A percentile compares a stretch with the other conserved stretches of the same genome.
phyloP scores from a whole-genome alignment of 2,888 invertebrate genomes.

The Acronicta aceris region DNA sequence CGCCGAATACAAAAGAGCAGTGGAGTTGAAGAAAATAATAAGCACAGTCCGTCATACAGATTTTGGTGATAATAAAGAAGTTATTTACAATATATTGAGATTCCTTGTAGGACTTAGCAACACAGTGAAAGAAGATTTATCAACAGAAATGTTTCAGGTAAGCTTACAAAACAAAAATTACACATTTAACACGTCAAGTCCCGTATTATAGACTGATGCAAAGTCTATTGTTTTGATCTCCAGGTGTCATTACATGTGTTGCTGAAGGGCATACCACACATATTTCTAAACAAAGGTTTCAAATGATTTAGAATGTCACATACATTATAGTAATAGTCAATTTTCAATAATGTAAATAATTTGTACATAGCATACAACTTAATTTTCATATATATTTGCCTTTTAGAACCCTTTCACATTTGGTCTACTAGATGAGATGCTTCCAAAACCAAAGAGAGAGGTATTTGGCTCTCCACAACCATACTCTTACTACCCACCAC shows the following conservation, averaged over 20 bases:
- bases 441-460: constrained; percentile 77
- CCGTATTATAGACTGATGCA: too few species aligned
- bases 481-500: constrained; percentile 81
- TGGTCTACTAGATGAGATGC: constrained; percentile 82
- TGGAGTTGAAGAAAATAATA: constrained; percentile 76
- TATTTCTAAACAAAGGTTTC: too few species aligned
- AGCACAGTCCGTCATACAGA: constrained; percentile 67
- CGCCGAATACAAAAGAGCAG: constrained; percentile 74
- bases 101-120: constrained; percentile 75
- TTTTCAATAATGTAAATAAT: too few species aligned
- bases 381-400: constrained; percentile 1
- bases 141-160: constrained; percentile 79
- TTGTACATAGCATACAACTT: too few species aligned
- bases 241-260: too few species aligned
- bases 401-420: constrained; percentile 85
- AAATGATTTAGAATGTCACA: too few species aligned
- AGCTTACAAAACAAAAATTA: neutral
- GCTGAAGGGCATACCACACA: too few species aligned
- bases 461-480: constrained; percentile 82
- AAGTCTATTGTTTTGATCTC: too few species aligned
- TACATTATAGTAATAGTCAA: too few species aligned
- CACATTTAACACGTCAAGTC: too few species aligned
- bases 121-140: constrained; percentile 72
- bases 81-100: constrained; percentile 69
- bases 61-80: constrained; percentile 70